Evolutionary conservation across 2,797 vertebrate species (phyloP).

Genomic region (Salmo trutta): DNA sequence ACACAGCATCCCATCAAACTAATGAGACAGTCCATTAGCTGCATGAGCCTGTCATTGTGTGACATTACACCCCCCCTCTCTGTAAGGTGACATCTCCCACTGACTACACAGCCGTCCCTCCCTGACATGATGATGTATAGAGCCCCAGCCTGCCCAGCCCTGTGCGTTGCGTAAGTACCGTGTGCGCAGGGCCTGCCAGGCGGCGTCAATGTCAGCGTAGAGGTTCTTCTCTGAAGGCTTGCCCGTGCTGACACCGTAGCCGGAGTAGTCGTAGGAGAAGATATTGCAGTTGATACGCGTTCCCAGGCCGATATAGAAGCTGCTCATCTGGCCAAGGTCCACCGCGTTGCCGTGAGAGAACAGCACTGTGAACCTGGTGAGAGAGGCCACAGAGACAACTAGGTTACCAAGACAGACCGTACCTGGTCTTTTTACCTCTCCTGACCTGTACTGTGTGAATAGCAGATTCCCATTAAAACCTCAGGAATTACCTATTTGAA

Average conservation of each 20-base stretch:
- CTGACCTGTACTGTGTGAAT: not conserved
- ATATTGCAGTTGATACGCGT: constrained; percentile 89
- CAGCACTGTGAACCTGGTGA: constrained; percentile 82
- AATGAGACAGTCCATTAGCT: not conserved
- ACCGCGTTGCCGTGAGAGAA: constrained; percentile 89
- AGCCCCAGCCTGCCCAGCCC: too few species aligned
- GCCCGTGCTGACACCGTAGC: constrained; percentile 84
- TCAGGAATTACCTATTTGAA: not conserved
- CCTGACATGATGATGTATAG: too few species aligned
- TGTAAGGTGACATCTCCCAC: not conserved
- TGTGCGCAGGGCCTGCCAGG: constrained; percentile 88
- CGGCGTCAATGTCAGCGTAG: constrained; percentile 88
- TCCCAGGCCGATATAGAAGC: constrained; percentile 87
- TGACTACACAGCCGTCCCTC: not conserved
- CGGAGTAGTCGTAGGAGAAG: constrained; percentile 90
- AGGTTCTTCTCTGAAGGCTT: constrained; percentile 87
- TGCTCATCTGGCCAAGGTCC: constrained; percentile 92
- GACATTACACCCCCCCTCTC: not conserved
- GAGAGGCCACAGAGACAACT: not conserved
- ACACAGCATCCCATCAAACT: not conserved
- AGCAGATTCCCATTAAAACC: not conserved
- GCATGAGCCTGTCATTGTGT: not conserved
- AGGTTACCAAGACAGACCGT: not conserved
- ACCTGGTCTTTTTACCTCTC: not conserved
- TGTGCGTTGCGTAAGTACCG: constrained; percentile 64